Conservation (phyloP, 1,140 invertebrate genomes). For the Lysiphlebus fabarum region DNA sequence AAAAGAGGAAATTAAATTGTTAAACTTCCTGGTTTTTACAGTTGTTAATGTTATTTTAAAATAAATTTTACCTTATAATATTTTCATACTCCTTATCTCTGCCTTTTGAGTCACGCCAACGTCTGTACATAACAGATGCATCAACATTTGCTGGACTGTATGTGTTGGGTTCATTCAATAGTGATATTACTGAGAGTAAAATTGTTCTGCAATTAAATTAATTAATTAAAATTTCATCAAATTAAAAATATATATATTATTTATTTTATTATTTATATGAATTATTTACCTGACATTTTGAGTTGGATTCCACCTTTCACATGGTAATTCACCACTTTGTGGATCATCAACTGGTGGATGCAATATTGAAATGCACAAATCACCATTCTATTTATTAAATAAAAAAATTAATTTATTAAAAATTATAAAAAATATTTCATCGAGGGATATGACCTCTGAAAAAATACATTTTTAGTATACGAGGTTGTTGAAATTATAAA, state of each 20-base stretch:
- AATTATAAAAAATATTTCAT: neutral
- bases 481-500: too few relatives aligned
- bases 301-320: constrained; percentile 99
- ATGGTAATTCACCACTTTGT: constrained; percentile 96
- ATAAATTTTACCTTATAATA: constrained; percentile 82
- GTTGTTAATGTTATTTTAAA: too few relatives aligned
- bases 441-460: constrained; percentile 8
- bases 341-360: constrained; percentile 99
- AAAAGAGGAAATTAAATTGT: too few relatives aligned
- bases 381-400: constrained; percentile 85
- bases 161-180: constrained; percentile 99
- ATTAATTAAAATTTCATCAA: neutral
- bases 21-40: too few relatives aligned
- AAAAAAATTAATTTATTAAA: constrained; percentile 22
- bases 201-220: constrained; percentile 73
- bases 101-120: constrained; percentile 97
- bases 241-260: neutral
- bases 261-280: neutral
- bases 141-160: constrained; percentile 99
- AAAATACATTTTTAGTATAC: constrained; percentile 12
- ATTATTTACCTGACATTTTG: constrained; percentile 83
- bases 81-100: constrained; percentile 99
- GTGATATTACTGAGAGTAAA: constrained; percentile 94
- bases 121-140: constrained; percentile 98
- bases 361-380: constrained; percentile 98